Evolutionary conservation across 2,113 vertebrate species (phyloP).

Genomic region (Grantiella picta): DNA sequence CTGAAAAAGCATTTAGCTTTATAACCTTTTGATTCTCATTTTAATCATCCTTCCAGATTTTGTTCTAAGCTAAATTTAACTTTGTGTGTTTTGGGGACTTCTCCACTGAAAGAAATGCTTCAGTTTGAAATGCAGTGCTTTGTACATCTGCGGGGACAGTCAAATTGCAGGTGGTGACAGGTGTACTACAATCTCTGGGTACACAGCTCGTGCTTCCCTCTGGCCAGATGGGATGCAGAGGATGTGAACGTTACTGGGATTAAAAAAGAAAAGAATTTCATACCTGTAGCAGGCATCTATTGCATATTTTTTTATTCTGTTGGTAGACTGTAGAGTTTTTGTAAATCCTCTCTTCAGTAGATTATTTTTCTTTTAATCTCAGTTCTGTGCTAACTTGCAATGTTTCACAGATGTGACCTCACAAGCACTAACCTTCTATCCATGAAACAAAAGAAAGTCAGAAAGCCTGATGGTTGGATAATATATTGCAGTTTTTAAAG

Average conservation of each 20-base stretch:
- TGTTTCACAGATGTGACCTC: not conserved
- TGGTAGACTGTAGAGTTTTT: not conserved
- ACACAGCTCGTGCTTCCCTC: not conserved
- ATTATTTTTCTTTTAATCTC: not conserved
- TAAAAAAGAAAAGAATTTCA: not conserved
- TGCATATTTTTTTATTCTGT: not conserved
- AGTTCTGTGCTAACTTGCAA: not conserved
- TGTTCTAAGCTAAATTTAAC: slow-evolving; percentile 20
- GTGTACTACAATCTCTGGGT: not conserved
- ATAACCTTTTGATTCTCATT: slow-evolving; percentile 40
- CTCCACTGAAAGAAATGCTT: not conserved
- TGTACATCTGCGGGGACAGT: not conserved
- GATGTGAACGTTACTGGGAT: not conserved
- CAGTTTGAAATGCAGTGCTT: not conserved
- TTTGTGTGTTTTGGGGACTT: not conserved
- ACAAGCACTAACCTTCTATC: not conserved
- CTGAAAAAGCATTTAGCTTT: slow-evolving; percentile 26
- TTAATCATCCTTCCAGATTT: slow-evolving; percentile 29
- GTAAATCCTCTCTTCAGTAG: not conserved
- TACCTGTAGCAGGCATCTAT: not conserved
- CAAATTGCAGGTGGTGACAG: not conserved
- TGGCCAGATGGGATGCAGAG: not conserved
- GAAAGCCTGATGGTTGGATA: not conserved
- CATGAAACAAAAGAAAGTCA: not conserved
- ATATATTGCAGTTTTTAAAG: not conserved